Conservation (phyloP, 2,888 invertebrate species). For the Pseudococcus viburni region DNA sequence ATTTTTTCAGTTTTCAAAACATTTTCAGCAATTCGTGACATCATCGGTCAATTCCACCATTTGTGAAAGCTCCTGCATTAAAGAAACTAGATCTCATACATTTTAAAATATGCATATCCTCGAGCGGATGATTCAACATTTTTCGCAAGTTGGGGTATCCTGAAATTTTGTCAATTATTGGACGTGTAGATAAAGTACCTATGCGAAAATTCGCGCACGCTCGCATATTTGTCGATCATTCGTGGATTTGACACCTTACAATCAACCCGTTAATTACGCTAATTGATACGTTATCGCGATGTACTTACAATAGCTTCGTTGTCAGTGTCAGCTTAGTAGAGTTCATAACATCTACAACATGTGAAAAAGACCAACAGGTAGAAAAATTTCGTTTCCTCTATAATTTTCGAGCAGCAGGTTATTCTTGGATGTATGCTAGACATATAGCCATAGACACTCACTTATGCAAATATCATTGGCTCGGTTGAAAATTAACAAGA, state of each 20-base stretch:
- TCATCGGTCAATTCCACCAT: too few relatives aligned
- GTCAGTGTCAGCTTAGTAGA: background rate
- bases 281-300: slow-evolving; percentile 8
- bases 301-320: background rate
- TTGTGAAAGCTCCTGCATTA: too few relatives aligned
- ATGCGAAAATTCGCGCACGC: background rate
- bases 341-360: background rate
- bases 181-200: background rate
- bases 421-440: background rate
- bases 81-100: too few relatives aligned
- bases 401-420: background rate
- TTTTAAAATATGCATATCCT: background rate
- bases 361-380: background rate
- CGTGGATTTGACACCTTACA: background rate
- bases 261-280: background rate
- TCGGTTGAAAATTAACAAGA: slow-evolving; percentile 26
- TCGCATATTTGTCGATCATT: background rate
- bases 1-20: too few relatives aligned
- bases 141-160: background rate
- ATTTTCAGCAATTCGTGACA: too few relatives aligned
- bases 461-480: slow-evolving; percentile 26
- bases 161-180: background rate
- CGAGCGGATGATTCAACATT: background rate
- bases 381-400: background rate
- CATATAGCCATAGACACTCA: background rate